phyloP scores from a whole-genome alignment of 1,140 invertebrate genomes.

The Riptortus pedestris region DNA sequence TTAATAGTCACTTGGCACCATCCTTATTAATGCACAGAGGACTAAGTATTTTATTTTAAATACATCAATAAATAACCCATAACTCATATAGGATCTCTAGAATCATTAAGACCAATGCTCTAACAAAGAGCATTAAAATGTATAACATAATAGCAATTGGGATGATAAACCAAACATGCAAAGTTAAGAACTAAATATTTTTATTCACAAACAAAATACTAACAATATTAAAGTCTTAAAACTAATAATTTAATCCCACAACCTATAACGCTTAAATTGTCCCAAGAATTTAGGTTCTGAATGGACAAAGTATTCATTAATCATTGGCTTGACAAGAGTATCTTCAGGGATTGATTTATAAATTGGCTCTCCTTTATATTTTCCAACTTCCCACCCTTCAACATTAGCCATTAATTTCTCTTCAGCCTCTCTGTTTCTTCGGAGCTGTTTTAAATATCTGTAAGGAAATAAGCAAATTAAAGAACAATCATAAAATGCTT shows the following conservation, averaged over 20 bases:
- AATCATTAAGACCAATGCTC: no score
- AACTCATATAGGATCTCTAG: no score
- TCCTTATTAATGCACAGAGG: no score
- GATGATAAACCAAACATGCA: no score
- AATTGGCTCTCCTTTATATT: constrained; percentile 69
- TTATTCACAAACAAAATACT: no score
- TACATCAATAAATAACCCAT: no score
- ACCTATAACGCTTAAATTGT: neutral
- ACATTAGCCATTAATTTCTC: constrained; percentile 76
- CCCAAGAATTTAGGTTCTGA: constrained; percentile 35
- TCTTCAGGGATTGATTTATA: constrained; percentile 47
- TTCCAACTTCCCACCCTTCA: constrained; percentile 79
- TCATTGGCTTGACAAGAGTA: constrained; percentile 48
- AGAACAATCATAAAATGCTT: neutral
- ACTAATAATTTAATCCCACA: neutral
- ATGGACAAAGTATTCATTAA: constrained; percentile 62
- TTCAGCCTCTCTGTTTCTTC: constrained; percentile 72
- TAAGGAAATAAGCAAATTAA: constrained; percentile 26
- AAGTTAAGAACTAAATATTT: no score
- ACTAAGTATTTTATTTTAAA: no score
- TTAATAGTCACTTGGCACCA: no score
- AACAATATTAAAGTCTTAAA: no score
- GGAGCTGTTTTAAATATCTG: constrained; percentile 62
- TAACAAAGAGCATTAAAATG: no score
- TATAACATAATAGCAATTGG: no score